Percentiles rank a stretch among this genome's conserved stretches.
These are phyloP conservation scores for Pluvianellus socialis DNA, from an alignment of 2,113 vertebrate genomes.

Conservation along the genomic window DNA sequence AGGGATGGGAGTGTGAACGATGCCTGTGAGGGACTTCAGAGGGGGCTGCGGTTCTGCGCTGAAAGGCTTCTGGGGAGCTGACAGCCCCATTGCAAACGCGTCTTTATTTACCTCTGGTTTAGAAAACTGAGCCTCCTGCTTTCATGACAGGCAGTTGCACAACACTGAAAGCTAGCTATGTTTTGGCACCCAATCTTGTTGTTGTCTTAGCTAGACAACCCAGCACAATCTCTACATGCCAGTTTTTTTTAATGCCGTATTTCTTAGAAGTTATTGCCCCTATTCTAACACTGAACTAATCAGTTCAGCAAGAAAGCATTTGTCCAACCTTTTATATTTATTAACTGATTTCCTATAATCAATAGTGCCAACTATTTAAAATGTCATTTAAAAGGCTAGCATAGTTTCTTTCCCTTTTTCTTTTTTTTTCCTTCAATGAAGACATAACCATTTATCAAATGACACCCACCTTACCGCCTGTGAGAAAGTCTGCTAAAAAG, in stretches of 20 bases:
- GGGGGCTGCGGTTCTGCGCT: neutral
- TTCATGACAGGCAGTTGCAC: neutral
- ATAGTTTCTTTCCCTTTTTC: neutral
- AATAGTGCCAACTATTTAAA: neutral
- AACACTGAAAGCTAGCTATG: neutral
- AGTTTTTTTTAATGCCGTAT: neutral
- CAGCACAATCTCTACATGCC: neutral
- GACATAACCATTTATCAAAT: neutral
- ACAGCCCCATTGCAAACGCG: neutral
- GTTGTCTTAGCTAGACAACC: neutral
- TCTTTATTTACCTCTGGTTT: neutral
- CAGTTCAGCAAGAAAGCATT: neutral
- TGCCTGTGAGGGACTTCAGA: neutral
- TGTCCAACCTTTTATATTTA: neutral
- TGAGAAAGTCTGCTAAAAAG: neutral
- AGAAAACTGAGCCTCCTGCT: neutral
- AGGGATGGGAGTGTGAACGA: neutral
- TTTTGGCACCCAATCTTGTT: neutral
- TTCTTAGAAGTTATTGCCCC: neutral
- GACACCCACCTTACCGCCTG: fast-evolving
- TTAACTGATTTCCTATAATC: neutral
- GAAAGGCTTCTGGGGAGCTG: neutral
- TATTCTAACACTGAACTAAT: neutral
- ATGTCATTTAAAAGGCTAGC: neutral
- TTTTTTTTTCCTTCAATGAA: neutral